These are phyloP conservation scores for Ochropleura leucogaster DNA, from an alignment of 2,888 invertebrate genomes.

Conservation along the genomic window DNA sequence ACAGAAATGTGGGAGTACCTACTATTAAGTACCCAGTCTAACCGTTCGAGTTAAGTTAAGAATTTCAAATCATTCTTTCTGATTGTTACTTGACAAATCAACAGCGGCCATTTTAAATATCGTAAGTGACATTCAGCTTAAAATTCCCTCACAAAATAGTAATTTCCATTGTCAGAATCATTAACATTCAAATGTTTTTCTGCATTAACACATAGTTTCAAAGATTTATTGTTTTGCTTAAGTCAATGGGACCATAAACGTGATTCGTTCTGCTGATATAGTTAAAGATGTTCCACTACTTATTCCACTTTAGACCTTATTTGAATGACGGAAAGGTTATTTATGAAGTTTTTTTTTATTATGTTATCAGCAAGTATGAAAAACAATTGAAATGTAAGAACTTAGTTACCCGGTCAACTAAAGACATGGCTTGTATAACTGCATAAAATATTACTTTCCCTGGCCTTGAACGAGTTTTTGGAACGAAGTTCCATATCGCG, in stretches of 20 bases:
- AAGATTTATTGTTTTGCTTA: constrained; percentile 58
- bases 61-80: neutral
- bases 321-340: rapidly evolving
- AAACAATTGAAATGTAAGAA: constrained; percentile 43
- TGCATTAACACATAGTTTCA: constrained; percentile 28
- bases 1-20: no score
- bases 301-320: constrained; percentile 28
- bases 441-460: neutral
- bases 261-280: constrained; percentile 63
- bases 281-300: constrained; percentile 8
- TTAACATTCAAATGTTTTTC: constrained; percentile 1
- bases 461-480: no score
- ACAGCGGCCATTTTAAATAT: neutral
- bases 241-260: constrained; percentile 64
- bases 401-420: constrained; percentile 19
- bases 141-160: neutral
- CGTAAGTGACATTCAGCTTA: neutral
- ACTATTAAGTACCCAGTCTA: no score
- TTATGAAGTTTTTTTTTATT: neutral
- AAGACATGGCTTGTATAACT: neutral
- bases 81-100: neutral
- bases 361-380: constrained; percentile 38
- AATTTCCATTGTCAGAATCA: neutral
- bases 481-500: no score
- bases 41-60: no score